Conservation (phyloP, 1,140 invertebrate species). For the Drosophila sturtevanti region DNA sequence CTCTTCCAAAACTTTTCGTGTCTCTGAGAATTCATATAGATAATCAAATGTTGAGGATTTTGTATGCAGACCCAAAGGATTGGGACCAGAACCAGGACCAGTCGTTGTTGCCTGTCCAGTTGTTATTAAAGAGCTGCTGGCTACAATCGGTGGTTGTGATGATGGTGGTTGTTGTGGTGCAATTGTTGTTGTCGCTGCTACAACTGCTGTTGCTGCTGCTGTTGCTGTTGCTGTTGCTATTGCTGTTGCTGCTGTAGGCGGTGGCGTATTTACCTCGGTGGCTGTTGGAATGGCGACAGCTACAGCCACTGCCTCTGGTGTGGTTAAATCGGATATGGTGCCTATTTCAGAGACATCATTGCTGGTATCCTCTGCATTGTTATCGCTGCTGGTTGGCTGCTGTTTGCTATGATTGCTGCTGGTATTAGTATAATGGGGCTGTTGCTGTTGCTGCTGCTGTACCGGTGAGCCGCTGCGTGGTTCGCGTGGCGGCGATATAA, state of each 20-base stretch:
- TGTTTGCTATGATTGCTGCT: constrained; percentile 43
- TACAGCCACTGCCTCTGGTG: constrained; percentile 58
- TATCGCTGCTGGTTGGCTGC: constrained; percentile 59
- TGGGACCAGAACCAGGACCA: constrained; percentile 1
- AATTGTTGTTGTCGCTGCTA: too few species aligned
- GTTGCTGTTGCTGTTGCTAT: constrained; percentile 25
- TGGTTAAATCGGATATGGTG: constrained; percentile 79
- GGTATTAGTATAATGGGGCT: constrained; percentile 39
- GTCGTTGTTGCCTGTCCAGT: not conserved
- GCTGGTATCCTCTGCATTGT: constrained; percentile 81
- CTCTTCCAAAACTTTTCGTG: constrained; percentile 95
- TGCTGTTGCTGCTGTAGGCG: not conserved
- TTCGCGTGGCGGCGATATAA: constrained; percentile 75
- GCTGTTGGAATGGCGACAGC: constrained; percentile 27
- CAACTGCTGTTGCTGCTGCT: not conserved
- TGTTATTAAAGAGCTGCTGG: constrained; percentile 12
- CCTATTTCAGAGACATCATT: constrained; percentile 82
- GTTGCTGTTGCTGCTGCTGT: constrained; percentile 41
- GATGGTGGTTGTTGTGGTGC: constrained; percentile 2
- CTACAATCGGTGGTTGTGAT: constrained; percentile 4
- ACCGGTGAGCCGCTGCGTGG: constrained; percentile 54
- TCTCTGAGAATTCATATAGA: constrained; percentile 95
- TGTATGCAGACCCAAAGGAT: constrained; percentile 82
- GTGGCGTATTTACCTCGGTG: constrained; percentile 25
- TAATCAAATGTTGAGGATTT: constrained; percentile 90